Conservation (phyloP, 2,888 invertebrate genomes). For the Agrenia bidenticulata region DNA sequence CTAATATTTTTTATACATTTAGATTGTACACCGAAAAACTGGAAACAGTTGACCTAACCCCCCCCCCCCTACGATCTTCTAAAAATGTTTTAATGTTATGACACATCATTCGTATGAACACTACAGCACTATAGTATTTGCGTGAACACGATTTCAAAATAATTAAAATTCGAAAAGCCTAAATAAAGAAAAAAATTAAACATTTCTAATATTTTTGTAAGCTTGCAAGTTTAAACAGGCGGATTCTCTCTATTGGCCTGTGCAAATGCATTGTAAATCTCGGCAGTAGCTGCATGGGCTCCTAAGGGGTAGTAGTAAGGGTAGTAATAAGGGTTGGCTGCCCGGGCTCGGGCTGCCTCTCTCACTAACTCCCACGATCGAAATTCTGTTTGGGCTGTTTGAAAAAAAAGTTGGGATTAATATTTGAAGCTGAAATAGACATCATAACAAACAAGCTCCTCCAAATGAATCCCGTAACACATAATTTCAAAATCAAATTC, state of each 20-base stretch:
- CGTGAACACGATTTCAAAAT: constrained; percentile 5
- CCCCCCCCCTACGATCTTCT: too few species aligned
- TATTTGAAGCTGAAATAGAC: too few species aligned
- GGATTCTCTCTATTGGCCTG: constrained; percentile 25
- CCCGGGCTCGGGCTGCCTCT: constrained; percentile 43
- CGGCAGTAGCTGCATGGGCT: constrained; percentile 25
- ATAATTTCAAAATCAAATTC: not conserved
- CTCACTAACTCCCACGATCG: constrained; percentile 38
- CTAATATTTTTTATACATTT: too few species aligned
- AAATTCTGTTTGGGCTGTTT: constrained; percentile 44
- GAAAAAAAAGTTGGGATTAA: constrained; percentile 3
- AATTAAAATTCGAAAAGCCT: not conserved
- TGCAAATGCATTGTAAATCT: constrained; percentile 22
- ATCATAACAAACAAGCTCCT: too few species aligned
- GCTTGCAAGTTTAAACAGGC: constrained; percentile 14
- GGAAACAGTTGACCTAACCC: too few species aligned
- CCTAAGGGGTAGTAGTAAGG: constrained; percentile 28
- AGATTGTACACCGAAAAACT: too few species aligned
- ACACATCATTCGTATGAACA: not conserved
- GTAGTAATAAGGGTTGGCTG: constrained; percentile 40
- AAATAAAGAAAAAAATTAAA: too few species aligned
- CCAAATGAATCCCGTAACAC: not conserved
- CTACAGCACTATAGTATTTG: not conserved
- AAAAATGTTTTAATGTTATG: too few species aligned
- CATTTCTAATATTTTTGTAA: too few species aligned